These are phyloP conservation scores for Pollicipes pollicipes DNA, from an alignment of 1,140 invertebrate genomes.

Conservation along the genomic window DNA sequence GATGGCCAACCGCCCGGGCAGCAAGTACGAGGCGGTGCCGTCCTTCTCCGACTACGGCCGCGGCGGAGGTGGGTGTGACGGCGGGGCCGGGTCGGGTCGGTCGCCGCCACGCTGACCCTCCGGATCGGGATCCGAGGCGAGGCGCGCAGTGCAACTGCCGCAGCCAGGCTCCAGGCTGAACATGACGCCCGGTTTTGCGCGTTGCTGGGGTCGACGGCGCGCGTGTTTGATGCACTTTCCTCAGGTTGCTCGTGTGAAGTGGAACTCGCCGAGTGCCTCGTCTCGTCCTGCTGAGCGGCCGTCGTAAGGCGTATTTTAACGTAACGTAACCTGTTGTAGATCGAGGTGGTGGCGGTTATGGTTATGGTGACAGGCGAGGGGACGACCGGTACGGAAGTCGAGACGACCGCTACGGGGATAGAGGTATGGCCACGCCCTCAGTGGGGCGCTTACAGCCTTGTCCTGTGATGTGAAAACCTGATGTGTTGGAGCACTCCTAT, in stretches of 20 bases:
- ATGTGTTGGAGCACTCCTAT: too few species aligned
- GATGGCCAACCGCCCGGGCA: not conserved
- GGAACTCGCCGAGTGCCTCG: too few species aligned
- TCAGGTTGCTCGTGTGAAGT: too few species aligned
- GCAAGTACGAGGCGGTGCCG: not conserved
- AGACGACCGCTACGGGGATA: conserved; percentile 2
- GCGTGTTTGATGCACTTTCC: too few species aligned
- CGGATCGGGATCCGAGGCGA: too few species aligned
- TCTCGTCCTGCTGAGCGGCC: conserved; percentile 13
- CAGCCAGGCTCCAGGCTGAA: too few species aligned
- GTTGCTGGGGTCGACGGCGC: too few species aligned
- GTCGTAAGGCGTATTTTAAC: not conserved
- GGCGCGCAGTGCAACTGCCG: too few species aligned
- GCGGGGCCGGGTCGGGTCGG: not conserved
- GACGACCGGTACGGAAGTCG: not conserved
- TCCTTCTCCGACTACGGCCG: not conserved
- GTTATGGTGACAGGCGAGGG: not conserved
- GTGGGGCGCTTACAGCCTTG: too few species aligned
- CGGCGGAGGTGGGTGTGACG: not conserved
- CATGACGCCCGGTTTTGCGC: too few species aligned
- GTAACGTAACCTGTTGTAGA: not conserved
- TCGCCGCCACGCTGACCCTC: too few species aligned
- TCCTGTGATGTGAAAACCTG: not conserved
- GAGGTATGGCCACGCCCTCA: too few species aligned
- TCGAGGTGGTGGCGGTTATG: not conserved